Conservation (phyloP, 92 coral and sea anemone species). For the Virgularia gustaviana region DNA sequence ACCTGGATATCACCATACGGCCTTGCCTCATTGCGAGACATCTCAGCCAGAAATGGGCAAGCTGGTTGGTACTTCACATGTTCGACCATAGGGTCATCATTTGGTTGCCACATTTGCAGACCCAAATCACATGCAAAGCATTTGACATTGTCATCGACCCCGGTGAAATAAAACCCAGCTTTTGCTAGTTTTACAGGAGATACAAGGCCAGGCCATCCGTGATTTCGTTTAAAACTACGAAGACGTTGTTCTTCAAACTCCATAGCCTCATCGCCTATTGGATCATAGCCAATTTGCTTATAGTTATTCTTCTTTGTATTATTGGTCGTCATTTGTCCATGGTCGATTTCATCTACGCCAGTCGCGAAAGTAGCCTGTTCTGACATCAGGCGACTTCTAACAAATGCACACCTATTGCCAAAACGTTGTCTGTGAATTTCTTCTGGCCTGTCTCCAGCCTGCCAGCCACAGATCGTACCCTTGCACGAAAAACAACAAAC, state of each 20-base stretch:
- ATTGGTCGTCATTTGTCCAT: no score
- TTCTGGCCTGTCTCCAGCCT: conserved; percentile 66
- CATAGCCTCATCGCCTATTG: conserved; percentile 68
- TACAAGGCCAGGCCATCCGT: conserved; percentile 65
- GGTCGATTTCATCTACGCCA: no score
- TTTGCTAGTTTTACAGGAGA: conserved; percentile 61
- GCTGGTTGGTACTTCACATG: conserved; percentile 52
- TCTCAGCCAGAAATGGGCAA: conserved; percentile 62
- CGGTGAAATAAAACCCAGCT: conserved; percentile 80
- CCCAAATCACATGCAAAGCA: conserved; percentile 80
- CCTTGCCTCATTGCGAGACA: no score
- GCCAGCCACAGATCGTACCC: conserved; percentile 65
- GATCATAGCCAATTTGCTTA: conserved; percentile 9
- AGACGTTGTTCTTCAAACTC: conserved; percentile 67
- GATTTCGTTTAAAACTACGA: conserved; percentile 51
- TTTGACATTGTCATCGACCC: conserved; percentile 69
- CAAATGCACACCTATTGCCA: conserved; percentile 47
- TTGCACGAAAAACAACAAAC: conserved; percentile 79
- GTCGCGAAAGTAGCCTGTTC: no score
- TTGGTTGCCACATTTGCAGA: conserved; percentile 60
- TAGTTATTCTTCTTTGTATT: no score
- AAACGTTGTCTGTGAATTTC: conserved; percentile 57
- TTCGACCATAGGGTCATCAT: conserved; percentile 72
- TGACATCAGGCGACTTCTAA: conserved; percentile 48
- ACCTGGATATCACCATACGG: no score